These are phyloP conservation scores for Anthoscopus minutus DNA, from an alignment of 2,113 vertebrate genomes.

Conservation along the genomic window DNA sequence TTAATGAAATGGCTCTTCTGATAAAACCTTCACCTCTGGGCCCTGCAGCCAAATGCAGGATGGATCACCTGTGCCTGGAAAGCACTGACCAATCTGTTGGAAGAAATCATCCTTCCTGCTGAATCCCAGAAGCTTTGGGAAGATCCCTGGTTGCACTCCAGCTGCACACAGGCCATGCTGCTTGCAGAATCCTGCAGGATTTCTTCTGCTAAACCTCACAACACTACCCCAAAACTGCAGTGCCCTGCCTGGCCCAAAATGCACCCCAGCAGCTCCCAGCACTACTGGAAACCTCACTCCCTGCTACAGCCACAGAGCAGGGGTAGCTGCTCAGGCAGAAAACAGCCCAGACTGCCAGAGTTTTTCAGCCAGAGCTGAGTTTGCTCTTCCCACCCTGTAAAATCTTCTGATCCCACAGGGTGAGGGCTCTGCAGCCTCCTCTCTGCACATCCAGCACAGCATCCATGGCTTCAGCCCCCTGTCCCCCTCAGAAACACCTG, in stretches of 20 bases:
- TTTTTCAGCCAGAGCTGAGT: neutral
- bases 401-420: neutral
- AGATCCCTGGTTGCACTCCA: neutral
- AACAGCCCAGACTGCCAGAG: fast-evolving
- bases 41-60: neutral
- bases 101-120: neutral
- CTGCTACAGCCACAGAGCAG: neutral
- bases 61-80: fast-evolving
- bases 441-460: fast-evolving
- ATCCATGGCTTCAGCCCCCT: neutral
- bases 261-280: neutral
- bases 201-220: neutral
- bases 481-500: fast-evolving
- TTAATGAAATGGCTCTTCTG: neutral
- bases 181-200: neutral
- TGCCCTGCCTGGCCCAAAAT: neutral
- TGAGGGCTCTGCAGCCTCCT: neutral
- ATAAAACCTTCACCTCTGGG: neutral
- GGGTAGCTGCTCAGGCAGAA: neutral
- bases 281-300: neutral
- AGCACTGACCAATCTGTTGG: neutral
- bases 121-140: neutral
- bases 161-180: neutral
- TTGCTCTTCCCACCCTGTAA: neutral
- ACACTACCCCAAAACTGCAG: neutral